These are phyloP conservation scores for Eucidaris tribuloides DNA, from an alignment of 35 echinoderm and acorn worm genomes.

Conservation along the genomic window DNA sequence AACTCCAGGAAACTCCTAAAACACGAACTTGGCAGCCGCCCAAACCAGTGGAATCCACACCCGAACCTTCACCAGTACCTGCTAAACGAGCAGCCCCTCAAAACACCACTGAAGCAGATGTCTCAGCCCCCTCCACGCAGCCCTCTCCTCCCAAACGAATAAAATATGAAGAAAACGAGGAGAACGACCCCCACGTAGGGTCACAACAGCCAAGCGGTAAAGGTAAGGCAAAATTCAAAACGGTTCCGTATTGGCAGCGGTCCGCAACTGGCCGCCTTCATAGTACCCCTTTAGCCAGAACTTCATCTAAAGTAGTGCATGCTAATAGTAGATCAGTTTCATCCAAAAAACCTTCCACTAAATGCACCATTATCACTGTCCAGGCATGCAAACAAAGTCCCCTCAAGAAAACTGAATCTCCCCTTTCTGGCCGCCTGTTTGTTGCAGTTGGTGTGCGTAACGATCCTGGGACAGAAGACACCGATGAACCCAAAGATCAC, in stretches of 20 bases:
- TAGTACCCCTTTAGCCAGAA: neutral
- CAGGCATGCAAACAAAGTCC: neutral
- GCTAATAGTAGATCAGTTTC: neutral
- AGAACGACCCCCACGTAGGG: neutral
- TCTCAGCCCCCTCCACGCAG: neutral
- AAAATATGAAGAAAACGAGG: slow-evolving; percentile 25
- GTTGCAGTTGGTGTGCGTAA: slow-evolving; percentile 2
- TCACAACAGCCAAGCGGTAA: slow-evolving; percentile 25
- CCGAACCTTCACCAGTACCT: neutral
- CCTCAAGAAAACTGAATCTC: slow-evolving; percentile 1
- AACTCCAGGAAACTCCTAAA: slow-evolving; percentile 16
- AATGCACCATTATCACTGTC: neutral
- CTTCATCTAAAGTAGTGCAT: slow-evolving; percentile 1
- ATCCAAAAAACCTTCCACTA: neutral
- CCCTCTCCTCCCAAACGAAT: slow-evolving; percentile 42
- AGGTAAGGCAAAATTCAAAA: slow-evolving; percentile 42
- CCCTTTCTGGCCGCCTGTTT: slow-evolving; percentile 29
- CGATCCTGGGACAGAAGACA: neutral
- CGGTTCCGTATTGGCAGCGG: neutral
- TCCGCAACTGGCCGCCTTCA: neutral
- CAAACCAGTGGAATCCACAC: slow-evolving; percentile 9
- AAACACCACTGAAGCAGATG: neutral
- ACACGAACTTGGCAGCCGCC: slow-evolving; percentile 49
- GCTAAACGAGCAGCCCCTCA: neutral
- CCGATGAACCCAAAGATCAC: neutral